Base-by-base conservation (phyloP, 2,113 vertebrate species). In the Otocyon megalotis region DNA sequence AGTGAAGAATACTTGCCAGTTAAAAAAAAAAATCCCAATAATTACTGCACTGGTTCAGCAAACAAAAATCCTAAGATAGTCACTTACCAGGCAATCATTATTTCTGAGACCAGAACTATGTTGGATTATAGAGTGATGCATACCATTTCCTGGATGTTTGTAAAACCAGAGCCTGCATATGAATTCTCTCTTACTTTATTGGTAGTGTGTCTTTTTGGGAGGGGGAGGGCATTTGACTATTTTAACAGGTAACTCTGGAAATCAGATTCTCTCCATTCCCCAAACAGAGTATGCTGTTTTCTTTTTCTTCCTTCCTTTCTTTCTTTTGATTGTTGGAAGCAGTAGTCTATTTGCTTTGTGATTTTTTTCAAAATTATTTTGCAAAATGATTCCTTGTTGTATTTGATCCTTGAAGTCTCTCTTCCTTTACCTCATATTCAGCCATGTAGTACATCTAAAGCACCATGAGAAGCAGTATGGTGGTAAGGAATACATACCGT, bases 1-100 rank as follows among this genome's bases (percentile, higher is more conserved):
- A 93, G 24, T 81, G 14, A 94, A 89, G 69, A 90, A 71, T 30
- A 28, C 6, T 71, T 72, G 54, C 19, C 9, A 94, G 20, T 53
- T 89, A 32, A 72, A 94, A 90, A 93, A 62, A 94, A 88, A 93
- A 62, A 76, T 69, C 22, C 71, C 50, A 82, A 30, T 26, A 83
- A 76, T 87, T 43, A 83, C 24, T 20, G n/a, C 2, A 83, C 11
- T 80, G 20, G 63, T 37, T 94, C 67, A 84, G 76, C 16, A 94
- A 94, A 94, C n/a, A 54, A 72, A 94, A 95, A 80, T 37, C 53
- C 4, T 50, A 93, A 84, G 35, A 30, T 19, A 81, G 80, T 89
- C 43, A 62, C 19, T 74, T 90, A 56, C 43, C 15, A 54, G 54
- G 15, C 54, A 54, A 54, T 54, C 54, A 54, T 2, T 54, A 54